phyloP scores from a whole-genome alignment of 2,113 vertebrate genomes.

The Leucosticte australis region DNA sequence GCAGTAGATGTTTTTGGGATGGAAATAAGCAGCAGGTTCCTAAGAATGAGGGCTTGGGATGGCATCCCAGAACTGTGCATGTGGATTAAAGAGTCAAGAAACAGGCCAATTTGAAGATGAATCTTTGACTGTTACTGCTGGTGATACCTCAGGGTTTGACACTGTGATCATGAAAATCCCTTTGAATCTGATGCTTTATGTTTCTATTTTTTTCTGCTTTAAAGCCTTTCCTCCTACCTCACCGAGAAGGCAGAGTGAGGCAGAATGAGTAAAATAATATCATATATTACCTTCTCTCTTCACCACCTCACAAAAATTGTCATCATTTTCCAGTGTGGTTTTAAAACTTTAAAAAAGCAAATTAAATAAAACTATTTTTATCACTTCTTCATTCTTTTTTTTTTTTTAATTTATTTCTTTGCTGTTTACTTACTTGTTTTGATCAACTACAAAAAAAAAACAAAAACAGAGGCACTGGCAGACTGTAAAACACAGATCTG shows the following conservation, averaged over 20 bases:
- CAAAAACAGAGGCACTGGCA: background rate
- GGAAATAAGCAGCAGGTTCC: background rate
- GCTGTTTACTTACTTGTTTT: background rate
- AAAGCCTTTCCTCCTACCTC: background rate
- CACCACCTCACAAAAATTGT: background rate
- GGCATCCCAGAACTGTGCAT: rapidly evolving
- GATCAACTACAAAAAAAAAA: background rate
- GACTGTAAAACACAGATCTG: background rate
- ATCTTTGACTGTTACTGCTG: background rate
- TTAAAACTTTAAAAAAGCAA: background rate
- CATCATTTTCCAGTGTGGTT: background rate
- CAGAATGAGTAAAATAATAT: background rate
- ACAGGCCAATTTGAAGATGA: background rate
- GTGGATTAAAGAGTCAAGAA: background rate
- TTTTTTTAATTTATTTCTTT: background rate
- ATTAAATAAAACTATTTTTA: background rate
- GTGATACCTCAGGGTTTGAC: background rate
- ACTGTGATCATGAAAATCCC: background rate
- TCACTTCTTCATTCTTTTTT: background rate
- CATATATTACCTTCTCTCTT: background rate
- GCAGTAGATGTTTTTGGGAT: background rate
- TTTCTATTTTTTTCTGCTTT: background rate
- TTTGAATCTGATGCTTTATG: background rate
- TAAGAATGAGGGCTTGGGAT: background rate
- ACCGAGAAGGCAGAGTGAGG: background rate